Evolutionary conservation across 2,797 vertebrate species (phyloP), one percentile per base, ranked within the genome.

Genomic region (Gobio occitaniae): DNA sequence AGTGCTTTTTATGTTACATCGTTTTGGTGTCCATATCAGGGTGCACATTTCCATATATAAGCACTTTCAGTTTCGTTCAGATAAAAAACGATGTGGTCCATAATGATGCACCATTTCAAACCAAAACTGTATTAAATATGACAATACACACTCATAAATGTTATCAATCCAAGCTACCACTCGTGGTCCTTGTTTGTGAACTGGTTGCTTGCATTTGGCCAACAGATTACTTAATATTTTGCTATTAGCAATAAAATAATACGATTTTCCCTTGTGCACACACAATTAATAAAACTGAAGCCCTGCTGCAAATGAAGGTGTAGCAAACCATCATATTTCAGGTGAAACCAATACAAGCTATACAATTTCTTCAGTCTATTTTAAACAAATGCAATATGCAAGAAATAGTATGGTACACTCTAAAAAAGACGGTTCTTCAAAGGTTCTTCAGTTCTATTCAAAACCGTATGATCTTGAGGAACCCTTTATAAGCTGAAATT

Each of bases 151-250:
- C 21, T 86, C 72, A 77, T 84, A 78, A 84, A 82, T 78, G 72
- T 3, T 81, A 86, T 86, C 32, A 80, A 72, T 88, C 84, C 68
- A 52, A 87, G 83, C 59, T 81, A 83, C 82, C 83, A 75, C 78
- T 80, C 25, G 84, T 66, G 83, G 86, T 75, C 70, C 59, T 75
- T 25, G 36, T 86, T 68, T 59, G 10, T 9, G 76, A 89, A 88
- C 88, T 86, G 83, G 90, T 90, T 91, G 87, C 41, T 90, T 91
- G 87, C 47, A n/a, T 91, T 88, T 70, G 78, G 56, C 29, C 66
- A 89, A 88, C 38, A 90, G 89, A 93, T 93, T 85, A 80, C 38
- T 59, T 75, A 52, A 77, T 15, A 77, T 78, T 47, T 12, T 44
- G 21, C 21, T 16, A 54, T 68, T 54, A 66, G 44, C 44, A 36